Conservation (phyloP, 2,113 vertebrate species). For the Ondatra zibethicus region DNA sequence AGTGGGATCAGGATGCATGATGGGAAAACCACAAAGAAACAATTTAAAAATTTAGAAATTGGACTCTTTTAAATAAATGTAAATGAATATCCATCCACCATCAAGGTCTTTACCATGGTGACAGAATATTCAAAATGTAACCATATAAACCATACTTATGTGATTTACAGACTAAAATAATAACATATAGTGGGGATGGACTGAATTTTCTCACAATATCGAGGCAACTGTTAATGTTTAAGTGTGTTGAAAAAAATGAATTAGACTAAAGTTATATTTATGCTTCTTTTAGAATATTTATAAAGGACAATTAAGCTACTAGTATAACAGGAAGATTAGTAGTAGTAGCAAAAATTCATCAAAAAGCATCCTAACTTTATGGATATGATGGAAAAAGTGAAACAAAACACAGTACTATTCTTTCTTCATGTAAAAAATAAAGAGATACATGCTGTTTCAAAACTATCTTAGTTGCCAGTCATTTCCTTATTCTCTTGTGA, state of each 20-base stretch:
- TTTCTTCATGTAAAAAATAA: too few relatives aligned
- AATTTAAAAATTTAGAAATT: background rate
- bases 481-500: too few relatives aligned
- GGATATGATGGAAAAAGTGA: too few relatives aligned
- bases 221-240: background rate
- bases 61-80: background rate
- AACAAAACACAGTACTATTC: too few relatives aligned
- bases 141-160: background rate
- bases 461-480: too few relatives aligned
- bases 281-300: background rate
- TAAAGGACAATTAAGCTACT: background rate
- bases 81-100: background rate
- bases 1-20: too few relatives aligned
- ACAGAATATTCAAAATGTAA: background rate
- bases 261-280: background rate
- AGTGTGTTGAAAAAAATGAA: background rate
- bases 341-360: too few relatives aligned
- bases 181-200: background rate
- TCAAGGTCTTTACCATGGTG: background rate
- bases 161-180: background rate
- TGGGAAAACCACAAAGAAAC: too few relatives aligned
- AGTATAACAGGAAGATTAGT: too few relatives aligned
- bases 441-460: too few relatives aligned
- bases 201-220: background rate
- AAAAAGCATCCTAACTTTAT: too few relatives aligned